A percentile compares a stretch with the other conserved stretches of the same genome.
phyloP scores from a whole-genome alignment of 2,888 invertebrate species.

The Pachycephus smyrnensis region DNA sequence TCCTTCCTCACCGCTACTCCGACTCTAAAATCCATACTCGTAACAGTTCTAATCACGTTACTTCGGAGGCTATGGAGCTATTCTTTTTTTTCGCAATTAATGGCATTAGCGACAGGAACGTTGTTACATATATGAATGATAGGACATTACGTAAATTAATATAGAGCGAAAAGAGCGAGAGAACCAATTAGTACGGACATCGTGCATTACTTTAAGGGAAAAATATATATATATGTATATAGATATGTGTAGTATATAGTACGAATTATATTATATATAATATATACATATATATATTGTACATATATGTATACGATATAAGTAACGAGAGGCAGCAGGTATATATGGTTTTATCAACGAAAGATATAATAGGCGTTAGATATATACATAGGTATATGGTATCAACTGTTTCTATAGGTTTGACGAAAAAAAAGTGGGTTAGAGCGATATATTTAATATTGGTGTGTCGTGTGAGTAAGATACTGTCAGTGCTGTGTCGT shows the following conservation, averaged over 20 bases:
- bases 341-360: neutral
- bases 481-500: constrained; percentile 36
- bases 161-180: constrained; percentile 4
- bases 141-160: neutral
- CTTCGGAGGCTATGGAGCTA: neutral
- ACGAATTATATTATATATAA: neutral
- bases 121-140: neutral
- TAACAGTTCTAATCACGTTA: constrained; percentile 4
- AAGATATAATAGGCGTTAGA: neutral
- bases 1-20: constrained; percentile 72
- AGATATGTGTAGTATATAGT: neutral
- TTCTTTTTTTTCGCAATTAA: neutral
- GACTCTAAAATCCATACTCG: constrained; percentile 61
- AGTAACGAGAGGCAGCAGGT: neutral
- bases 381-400: neutral
- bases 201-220: neutral
- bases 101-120: neutral
- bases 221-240: neutral
- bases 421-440: constrained; percentile 26
- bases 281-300: neutral
- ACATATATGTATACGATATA: neutral
- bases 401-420: constrained; percentile 8
- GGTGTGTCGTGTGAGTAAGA: constrained; percentile 39
- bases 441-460: constrained; percentile 34
- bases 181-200: neutral